Evolutionary conservation across 2,113 vertebrate species (phyloP), one percentile per base, ranked within the genome.

Genomic region (Oenanthe oenanthe): DNA sequence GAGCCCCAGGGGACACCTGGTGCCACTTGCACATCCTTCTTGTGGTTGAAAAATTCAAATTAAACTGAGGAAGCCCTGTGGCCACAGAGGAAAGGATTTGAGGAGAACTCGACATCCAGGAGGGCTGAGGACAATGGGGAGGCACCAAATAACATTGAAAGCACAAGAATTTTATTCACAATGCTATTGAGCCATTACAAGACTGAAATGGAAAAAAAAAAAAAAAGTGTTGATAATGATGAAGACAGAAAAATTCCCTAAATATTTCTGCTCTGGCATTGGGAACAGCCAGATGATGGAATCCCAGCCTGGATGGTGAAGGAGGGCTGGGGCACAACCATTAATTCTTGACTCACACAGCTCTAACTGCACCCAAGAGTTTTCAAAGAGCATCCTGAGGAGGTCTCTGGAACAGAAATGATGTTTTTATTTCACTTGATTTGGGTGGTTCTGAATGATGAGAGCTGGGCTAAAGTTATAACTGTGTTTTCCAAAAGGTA

Each of bases 401-500:
- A 91, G 56, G 29, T 78, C 68, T 89, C 65, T 92, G 89, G 68
- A 36, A 67, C n/a, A 60, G 56, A 83, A 95, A 56, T 17, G 7
- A 56, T 57, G 24, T 50, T 50, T 2, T 18, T 65, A 72, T 82
- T 70, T 34, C 19, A 16, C n/a, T 88, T 70, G 48, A 9, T 84
- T 96, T 94, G 80, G 88, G 84, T 81, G 89, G 83, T 85, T 95
- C 83, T 89, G 76, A 75, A 67, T 51, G 48, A 62, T 50, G 91
- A 86, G 83, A 61, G 61, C 25, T 4, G 1, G 1, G 47, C n/a
- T 61, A 63, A 74, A 56, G 34, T 38, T 6, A 0, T 77, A 90
- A 96, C n/a, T 12, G 2, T 84, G 72, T 95, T 94, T 94, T 94
- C 31, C 72, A 75, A 83, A 87, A 95, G 65, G 92, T 91, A 85